phyloP scores from a whole-genome alignment of 2,888 invertebrate species.

The Synanthedon tipuliformis region DNA sequence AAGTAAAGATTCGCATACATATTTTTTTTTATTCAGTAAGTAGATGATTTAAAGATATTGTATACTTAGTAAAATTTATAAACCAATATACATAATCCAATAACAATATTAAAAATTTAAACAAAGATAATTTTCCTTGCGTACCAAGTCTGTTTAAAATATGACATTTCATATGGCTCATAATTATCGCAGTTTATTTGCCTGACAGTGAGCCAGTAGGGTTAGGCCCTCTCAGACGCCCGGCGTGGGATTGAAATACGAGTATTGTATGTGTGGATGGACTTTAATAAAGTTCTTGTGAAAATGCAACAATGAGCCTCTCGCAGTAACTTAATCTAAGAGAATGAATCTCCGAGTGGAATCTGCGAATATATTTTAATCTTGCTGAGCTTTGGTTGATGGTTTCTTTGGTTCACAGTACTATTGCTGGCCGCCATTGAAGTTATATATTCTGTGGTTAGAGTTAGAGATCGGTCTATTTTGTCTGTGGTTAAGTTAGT shows the following conservation, averaged over 20 bases:
- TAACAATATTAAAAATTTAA: too few relatives aligned
- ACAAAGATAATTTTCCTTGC: too few relatives aligned
- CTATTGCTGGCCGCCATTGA: slow-evolving; percentile 5
- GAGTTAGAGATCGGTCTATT: background rate
- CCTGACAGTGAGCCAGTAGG: slow-evolving; percentile 25
- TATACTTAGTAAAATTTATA: too few relatives aligned
- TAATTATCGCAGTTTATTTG: slow-evolving; percentile 44
- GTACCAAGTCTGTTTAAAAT: slow-evolving; percentile 8
- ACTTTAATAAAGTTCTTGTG: slow-evolving; percentile 57
- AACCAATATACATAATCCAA: too few relatives aligned
- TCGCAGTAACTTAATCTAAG: slow-evolving; percentile 50
- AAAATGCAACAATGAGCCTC: slow-evolving; percentile 46
- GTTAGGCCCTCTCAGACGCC: slow-evolving; percentile 13
- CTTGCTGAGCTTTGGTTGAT: slow-evolving; percentile 16
- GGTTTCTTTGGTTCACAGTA: slow-evolving; percentile 3
- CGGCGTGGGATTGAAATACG: slow-evolving; percentile 42
- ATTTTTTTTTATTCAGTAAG: too few relatives aligned
- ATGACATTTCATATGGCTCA: slow-evolving; percentile 31
- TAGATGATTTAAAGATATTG: too few relatives aligned
- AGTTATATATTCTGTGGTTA: too few relatives aligned
- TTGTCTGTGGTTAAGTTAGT: background rate
- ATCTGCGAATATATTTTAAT: slow-evolving; percentile 35
- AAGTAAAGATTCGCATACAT: too few relatives aligned
- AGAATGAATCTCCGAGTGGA: slow-evolving; percentile 52
- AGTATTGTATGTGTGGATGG: slow-evolving; percentile 31